These are phyloP conservation scores for Echinarachnius parma DNA, from an alignment of 53 echinoderm and acorn worm species.

Conservation along the genomic window DNA sequence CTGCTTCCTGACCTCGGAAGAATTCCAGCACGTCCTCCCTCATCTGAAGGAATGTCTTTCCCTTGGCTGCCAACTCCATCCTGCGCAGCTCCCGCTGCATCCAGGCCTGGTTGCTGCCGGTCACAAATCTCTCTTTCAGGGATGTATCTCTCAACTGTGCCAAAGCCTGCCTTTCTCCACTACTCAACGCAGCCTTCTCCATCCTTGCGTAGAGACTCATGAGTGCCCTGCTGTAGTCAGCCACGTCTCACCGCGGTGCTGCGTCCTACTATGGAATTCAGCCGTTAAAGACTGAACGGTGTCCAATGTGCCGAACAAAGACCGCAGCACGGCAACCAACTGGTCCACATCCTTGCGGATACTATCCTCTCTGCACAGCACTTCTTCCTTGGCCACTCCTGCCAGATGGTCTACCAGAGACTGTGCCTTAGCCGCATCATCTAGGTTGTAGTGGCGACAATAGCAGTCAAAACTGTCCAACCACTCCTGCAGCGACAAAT, in stretches of 20 bases:
- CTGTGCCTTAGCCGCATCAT: too few relatives aligned
- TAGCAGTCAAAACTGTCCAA: too few relatives aligned
- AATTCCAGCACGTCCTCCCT: slow-evolving; percentile 1
- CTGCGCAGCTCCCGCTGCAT: slow-evolving; percentile 31
- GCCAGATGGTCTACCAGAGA: slow-evolving; percentile 12
- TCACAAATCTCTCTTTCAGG: slow-evolving; percentile 1
- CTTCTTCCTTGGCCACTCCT: too few relatives aligned
- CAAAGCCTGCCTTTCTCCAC: not conserved
- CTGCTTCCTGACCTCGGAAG: not conserved
- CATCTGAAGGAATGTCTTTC: slow-evolving; percentile 13
- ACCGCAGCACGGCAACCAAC: not conserved
- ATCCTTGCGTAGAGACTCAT: slow-evolving; percentile 32
- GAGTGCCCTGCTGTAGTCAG: too few relatives aligned
- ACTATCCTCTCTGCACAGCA: slow-evolving; percentile 3
- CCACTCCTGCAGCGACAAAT: too few relatives aligned
- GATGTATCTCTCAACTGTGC: slow-evolving; percentile 17
- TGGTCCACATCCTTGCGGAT: not conserved
- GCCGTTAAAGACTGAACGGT: slow-evolving; percentile 8
- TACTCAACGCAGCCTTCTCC: slow-evolving; percentile 19
- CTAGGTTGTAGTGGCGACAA: too few relatives aligned
- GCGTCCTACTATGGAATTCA: slow-evolving; percentile 3
- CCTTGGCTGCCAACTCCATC: slow-evolving; percentile 15
- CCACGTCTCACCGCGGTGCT: slow-evolving; percentile 6
- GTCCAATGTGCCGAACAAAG: slow-evolving; percentile 6
- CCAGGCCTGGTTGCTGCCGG: slow-evolving; percentile 24